Evolutionary conservation across 2,797 vertebrate species (phyloP).

Genomic region (Siniperca scherzeri): DNA sequence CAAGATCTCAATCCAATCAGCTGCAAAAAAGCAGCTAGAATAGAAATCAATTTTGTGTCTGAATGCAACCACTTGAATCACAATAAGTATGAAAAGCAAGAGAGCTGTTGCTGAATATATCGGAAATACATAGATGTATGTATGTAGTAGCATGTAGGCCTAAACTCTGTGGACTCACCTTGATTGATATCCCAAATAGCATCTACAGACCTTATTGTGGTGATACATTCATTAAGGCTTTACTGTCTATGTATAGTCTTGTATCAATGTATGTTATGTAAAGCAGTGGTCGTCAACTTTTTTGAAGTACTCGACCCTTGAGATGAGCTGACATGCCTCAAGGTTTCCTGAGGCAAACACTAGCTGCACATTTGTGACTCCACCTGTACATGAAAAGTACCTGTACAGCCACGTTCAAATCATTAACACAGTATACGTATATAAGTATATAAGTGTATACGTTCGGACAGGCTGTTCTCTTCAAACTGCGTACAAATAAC

Average conservation of each 20-base stretch:
- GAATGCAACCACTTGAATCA: slow-evolving; percentile 16
- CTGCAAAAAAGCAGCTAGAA: not conserved
- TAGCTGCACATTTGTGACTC: slow-evolving; percentile 13
- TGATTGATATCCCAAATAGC: not conserved
- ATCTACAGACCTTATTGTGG: not conserved
- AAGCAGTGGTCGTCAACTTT: not conserved
- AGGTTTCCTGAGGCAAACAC: not conserved
- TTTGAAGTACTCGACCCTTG: not conserved
- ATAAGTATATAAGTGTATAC: no score
- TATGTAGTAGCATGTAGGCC: not conserved
- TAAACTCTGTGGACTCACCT: slow-evolving; percentile 14
- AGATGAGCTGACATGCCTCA: not conserved
- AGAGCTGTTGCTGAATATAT: slow-evolving; percentile 2
- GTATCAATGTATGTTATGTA: not conserved
- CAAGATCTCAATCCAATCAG: not conserved
- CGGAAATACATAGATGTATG: not conserved
- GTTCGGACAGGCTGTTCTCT: no score
- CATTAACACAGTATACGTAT: not conserved
- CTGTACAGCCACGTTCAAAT: slow-evolving; percentile 2
- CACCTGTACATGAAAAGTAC: not conserved
- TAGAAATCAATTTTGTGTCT: slow-evolving; percentile 1
- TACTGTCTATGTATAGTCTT: no score
- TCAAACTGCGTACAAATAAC: no score
- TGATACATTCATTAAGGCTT: not conserved
- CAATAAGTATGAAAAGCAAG: not conserved